Base-by-base conservation (phyloP, 2,113 vertebrate genomes). In the Eidolon helvum region DNA sequence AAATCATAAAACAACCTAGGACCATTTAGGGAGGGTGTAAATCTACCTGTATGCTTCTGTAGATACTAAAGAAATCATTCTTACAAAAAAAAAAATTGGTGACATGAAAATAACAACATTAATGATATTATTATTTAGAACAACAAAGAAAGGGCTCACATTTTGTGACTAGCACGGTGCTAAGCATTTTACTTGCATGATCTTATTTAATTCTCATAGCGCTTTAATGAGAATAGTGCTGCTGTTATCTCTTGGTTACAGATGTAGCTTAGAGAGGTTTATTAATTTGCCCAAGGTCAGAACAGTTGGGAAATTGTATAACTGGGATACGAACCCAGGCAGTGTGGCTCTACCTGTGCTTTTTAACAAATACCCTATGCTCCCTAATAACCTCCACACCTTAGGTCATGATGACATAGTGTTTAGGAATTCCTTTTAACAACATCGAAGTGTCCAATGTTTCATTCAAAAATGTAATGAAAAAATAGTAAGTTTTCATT, bases 281-380 rank as follows among this genome's bases (percentile, higher is more conserved):
- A 72, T 92, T 92, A 79, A 90, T 65, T 75, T 87, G 50, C n/a
- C 90, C 26, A 82, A 92, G 87, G 94, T 96, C 57, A 96, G 65
- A 69, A 40, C 8, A 26, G 53, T 80, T 92, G 77, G 78, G 86
- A 87, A 96, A 86, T 82, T 24, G 6, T 83, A 0, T 80, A 77
- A 21, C 40, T 69, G 72, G 69, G 65, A 50, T 33, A 57, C 4
- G 59, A 71, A 87, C 40, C 66, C 22, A 28, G 68, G 45, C 59
- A 77, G 16, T 1, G 2, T 59, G 61, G 35, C 7, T 68, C 40
- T 65, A 33, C 33, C 80, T 71, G 21, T 10, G 12, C 33, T 72
- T 94, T 94, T 74, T 68, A 45, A 57, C 14, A 69, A 75, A 78
- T 53, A 10, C 24, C 66, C 50, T 38, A 0, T 85, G 43, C 53